Evolutionary conservation across 2,888 invertebrate genomes (phyloP).

Genomic region (Latheticus oryzae): DNA sequence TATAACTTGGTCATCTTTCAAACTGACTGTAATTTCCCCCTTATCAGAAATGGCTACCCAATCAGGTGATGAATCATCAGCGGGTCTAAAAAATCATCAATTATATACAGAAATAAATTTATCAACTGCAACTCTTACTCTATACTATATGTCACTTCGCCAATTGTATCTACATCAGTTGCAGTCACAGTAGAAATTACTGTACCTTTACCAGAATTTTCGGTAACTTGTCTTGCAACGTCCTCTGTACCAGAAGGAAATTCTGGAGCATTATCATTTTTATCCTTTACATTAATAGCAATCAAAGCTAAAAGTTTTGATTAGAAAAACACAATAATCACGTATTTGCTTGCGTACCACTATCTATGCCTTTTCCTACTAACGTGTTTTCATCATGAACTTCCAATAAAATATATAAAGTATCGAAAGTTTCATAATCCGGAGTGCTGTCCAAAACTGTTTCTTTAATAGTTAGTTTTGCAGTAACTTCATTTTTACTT

Average conservation of each 20-base stretch:
- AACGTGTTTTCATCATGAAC: slow-evolving; percentile 52
- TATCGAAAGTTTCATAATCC: slow-evolving; percentile 55
- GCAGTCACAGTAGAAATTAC: slow-evolving; percentile 72
- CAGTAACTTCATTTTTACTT: slow-evolving; percentile 16
- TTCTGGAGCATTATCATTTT: slow-evolving; percentile 74
- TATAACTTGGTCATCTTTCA: slow-evolving; percentile 57
- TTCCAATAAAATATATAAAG: slow-evolving; percentile 47
- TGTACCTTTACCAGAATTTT: slow-evolving; percentile 66
- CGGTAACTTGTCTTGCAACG: slow-evolving; percentile 67
- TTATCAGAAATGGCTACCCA: slow-evolving; percentile 68
- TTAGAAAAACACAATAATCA: slow-evolving; percentile 5
- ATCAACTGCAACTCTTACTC: slow-evolving; percentile 9
- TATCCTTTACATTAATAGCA: slow-evolving; percentile 71
- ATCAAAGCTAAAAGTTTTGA: slow-evolving; percentile 66
- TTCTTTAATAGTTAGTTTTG: slow-evolving; percentile 36
- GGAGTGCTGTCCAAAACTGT: slow-evolving; percentile 45
- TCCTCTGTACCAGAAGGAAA: slow-evolving; percentile 67
- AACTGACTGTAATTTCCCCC: slow-evolving; percentile 69
- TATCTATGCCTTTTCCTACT: slow-evolving; percentile 66
- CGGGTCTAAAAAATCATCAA: slow-evolving; percentile 42
- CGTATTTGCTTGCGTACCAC: no score
- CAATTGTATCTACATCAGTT: slow-evolving; percentile 69
- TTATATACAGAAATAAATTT: not conserved
- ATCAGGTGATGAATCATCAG: slow-evolving; percentile 64
- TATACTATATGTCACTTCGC: slow-evolving; percentile 2